Base-by-base conservation (phyloP, 2,113 vertebrate species). In the Mormyrus iriodes region DNA sequence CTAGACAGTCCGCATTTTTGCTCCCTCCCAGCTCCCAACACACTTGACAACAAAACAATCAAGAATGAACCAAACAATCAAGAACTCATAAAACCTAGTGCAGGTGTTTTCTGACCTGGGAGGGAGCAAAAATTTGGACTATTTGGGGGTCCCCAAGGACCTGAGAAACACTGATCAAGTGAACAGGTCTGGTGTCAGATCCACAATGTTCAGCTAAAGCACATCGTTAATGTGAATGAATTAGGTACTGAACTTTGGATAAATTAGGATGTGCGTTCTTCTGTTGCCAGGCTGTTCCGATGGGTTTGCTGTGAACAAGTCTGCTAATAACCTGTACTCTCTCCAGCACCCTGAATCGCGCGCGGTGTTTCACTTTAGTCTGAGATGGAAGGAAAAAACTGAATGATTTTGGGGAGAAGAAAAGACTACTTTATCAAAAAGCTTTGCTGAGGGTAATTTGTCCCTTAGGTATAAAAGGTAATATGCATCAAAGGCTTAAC, bases 381-480 rank as follows among this genome's bases (percentile, higher is more conserved):
- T 52, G 85, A 86, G 27, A 86, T 49, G 44, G n/a, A 86, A 86
- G 49, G 49, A 2, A 53, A 86, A 86, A 53, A 55, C 49, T 19
- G 10, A 86, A 46, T 88, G 51, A 85, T 83, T 21, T 42, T 39
- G 24, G 31, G 31, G 42, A 39, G 24, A 76, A 48, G 31, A 76
- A 89, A 58, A 61, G 51, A 39, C 52, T 17, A 24, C 9, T 82
- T 58, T 89, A 89, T 84, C 52, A 44, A 55, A 86, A 86, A 39
- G 85, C 27, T 51, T 49, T 53, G 48, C 44, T 53, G 17, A 53
- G 48, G 83, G 83, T 51, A 88, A 51, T 88, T 88, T 82, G 69
- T 88, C 46, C 88, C 46, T 55, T 49, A 6, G 49, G 49, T 82
- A 53, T 35, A 79, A 83, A 88, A 83, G 79, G 51, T 85, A 52